A percentile compares a stretch with the other conserved stretches of the same genome.
These are phyloP conservation scores for Gambelia wislizenii DNA, from an alignment of 2,797 vertebrate species.

Conservation along the genomic window DNA sequence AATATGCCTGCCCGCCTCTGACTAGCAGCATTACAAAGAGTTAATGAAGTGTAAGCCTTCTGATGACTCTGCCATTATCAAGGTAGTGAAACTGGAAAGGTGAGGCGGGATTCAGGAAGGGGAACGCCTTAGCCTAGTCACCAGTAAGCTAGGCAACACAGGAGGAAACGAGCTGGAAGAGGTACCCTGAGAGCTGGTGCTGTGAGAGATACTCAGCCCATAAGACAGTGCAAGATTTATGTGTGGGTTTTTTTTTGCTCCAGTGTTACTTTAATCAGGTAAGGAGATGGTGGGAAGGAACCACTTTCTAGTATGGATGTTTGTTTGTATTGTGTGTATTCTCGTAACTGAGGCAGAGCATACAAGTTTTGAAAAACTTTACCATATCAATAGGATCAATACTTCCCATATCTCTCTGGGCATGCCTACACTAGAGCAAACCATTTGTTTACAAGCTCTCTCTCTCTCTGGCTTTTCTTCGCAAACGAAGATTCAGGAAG, in stretches of 20 bases:
- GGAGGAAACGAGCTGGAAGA: neutral
- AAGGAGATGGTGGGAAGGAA: neutral
- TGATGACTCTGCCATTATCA: neutral
- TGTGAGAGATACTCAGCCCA: neutral
- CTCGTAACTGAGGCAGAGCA: neutral
- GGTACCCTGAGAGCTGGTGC: neutral
- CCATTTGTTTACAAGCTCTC: too few relatives aligned
- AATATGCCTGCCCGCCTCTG: neutral
- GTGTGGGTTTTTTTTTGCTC: neutral
- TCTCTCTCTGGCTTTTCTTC: too few relatives aligned
- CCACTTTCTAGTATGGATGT: neutral
- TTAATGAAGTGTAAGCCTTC: conserved; percentile 46
- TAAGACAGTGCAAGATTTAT: neutral
- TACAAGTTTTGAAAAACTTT: neutral
- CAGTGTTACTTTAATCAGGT: conserved; percentile 3
- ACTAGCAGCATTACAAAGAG: conserved; percentile 39
- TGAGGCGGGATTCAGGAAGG: conserved; percentile 58
- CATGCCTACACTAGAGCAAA: neutral
- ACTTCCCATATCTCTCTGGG: neutral
- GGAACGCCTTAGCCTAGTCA: conserved; percentile 64
- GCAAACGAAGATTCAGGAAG: too few relatives aligned
- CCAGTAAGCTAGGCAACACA: neutral
- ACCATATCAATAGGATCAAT: neutral
- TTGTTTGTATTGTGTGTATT: neutral
- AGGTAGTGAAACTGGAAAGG: conserved; percentile 72